A percentile compares a stretch with the other conserved stretches of the same genome.
These are phyloP conservation scores for Molossus alvarezi DNA, from an alignment of 2,797 vertebrate genomes.

Conservation along the genomic window DNA sequence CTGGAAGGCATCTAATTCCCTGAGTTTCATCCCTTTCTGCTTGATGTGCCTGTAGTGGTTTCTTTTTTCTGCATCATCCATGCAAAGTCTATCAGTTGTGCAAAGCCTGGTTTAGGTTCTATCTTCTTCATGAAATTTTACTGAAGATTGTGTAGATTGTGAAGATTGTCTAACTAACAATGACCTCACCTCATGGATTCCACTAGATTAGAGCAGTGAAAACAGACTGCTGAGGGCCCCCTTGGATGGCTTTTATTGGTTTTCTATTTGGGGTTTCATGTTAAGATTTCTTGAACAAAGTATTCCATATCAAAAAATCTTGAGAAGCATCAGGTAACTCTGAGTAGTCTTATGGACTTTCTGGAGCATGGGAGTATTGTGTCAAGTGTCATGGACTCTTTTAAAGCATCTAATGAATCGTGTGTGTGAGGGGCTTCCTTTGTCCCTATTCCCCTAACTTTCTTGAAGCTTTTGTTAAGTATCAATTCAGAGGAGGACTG, in stretches of 20 bases:
- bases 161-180: neutral
- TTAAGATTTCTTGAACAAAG: neutral
- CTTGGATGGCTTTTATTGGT: neutral
- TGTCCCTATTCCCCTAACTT: neutral
- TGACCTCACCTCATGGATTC: neutral
- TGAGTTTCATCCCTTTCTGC: conserved; percentile 7
- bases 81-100: neutral
- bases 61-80: neutral
- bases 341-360: neutral
- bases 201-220: neutral
- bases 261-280: conserved; percentile 6
- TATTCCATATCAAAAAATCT: conserved; percentile 5
- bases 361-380: neutral
- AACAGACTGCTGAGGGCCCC: neutral
- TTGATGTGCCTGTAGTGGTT: neutral
- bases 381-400: neutral
- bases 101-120: neutral
- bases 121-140: neutral
- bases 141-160: neutral
- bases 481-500: neutral
- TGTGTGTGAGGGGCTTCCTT: neutral
- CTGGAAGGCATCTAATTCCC: neutral
- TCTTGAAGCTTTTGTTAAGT: neutral
- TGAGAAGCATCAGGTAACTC: neutral
- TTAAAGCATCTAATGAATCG: neutral